Percentiles rank a stretch among this genome's conserved stretches.
phyloP scores from a whole-genome alignment of 2,113 vertebrate genomes.

The Clarias macrocephalus region DNA sequence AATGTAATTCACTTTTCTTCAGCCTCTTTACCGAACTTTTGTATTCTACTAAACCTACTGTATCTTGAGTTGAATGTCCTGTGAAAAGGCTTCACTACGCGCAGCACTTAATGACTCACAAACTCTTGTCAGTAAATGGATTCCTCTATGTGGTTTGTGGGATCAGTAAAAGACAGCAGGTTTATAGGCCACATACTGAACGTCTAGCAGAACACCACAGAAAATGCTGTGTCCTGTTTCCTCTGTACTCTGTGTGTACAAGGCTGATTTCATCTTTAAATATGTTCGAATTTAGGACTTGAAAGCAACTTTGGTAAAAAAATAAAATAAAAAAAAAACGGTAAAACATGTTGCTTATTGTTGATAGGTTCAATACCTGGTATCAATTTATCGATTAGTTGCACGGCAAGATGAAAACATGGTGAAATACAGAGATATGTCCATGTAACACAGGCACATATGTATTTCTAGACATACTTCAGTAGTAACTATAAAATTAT shows the following conservation, averaged over 20 bases:
- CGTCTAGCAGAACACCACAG: not conserved
- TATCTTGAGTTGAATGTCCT: not conserved
- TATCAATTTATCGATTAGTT: not conserved
- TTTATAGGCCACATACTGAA: not conserved
- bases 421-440: not conserved
- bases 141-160: conserved; percentile 45
- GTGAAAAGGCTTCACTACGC: not conserved
- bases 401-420: not conserved
- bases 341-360: not conserved
- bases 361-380: not conserved
- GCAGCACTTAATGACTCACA: not conserved
- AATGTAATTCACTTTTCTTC: not conserved
- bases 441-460: not conserved
- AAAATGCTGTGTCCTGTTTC: not conserved
- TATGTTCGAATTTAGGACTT: not conserved
- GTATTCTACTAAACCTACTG: not conserved
- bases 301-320: not conserved
- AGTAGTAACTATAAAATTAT: not conserved
- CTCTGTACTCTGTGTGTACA: not conserved
- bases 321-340: too few relatives aligned
- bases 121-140: conserved; percentile 56
- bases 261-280: not conserved
- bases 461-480: not conserved
- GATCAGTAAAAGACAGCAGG: conserved; percentile 38
- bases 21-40: not conserved